phyloP scores from a whole-genome alignment of 2,797 vertebrate species.

The Thripadectes ignobilis region DNA sequence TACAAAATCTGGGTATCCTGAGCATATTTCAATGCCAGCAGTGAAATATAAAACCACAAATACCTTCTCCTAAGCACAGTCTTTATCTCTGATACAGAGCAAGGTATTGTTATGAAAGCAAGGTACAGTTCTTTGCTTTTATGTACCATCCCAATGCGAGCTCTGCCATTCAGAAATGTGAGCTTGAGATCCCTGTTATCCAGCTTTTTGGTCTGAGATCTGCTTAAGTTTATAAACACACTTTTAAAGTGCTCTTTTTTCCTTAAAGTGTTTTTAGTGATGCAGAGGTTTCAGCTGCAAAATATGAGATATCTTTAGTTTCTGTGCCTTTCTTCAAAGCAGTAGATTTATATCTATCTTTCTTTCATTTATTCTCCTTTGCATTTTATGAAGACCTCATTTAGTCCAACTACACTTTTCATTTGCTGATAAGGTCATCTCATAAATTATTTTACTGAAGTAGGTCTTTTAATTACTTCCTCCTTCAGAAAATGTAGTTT shows the following conservation, averaged over 20 bases:
- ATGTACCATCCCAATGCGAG: neutral
- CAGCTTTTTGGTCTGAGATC: neutral
- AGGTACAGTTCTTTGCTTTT: neutral
- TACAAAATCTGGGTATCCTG: neutral
- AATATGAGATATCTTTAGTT: neutral
- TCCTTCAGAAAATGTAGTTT: conserved; percentile 39
- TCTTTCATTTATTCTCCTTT: conserved; percentile 20
- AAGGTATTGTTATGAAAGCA: rapidly evolving
- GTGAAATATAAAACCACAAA: neutral
- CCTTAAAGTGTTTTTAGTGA: neutral
- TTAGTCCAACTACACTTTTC: conserved; percentile 36
- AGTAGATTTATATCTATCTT: neutral
- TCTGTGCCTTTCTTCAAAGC: neutral
- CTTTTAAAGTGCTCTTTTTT: neutral
- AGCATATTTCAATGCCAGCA: neutral
- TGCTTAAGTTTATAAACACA: neutral
- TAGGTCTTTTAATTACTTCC: conserved; percentile 41
- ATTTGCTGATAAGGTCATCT: conserved; percentile 22
- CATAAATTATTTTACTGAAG: neutral
- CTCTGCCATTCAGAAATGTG: neutral
- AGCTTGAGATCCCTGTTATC: neutral
- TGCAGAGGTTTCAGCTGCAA: neutral
- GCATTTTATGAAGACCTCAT: neutral
- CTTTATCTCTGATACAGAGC: neutral
- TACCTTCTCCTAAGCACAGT: neutral